phyloP scores from a whole-genome alignment of 2,113 vertebrate species.

The Leptocoma aspasia region DNA sequence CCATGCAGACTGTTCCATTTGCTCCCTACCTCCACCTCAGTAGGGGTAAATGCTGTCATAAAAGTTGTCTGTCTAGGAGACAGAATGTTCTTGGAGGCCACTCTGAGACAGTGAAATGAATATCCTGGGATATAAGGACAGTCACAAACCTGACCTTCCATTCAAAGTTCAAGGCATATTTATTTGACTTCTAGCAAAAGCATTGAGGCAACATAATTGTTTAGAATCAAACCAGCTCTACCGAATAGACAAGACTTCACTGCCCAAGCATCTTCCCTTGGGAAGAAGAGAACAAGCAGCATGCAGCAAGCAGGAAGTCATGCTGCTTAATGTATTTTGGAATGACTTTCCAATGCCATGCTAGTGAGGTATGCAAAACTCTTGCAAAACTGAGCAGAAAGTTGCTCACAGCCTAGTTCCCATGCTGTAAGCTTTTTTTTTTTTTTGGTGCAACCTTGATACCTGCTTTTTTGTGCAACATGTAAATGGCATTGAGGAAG shows the following conservation, averaged over 20 bases:
- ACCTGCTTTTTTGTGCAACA: neutral
- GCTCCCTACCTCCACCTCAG: neutral
- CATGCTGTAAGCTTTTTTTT: neutral
- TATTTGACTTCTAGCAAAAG: neutral
- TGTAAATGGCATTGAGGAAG: neutral
- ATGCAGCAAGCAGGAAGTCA: neutral
- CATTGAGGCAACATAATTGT: neutral
- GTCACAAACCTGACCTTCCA: neutral
- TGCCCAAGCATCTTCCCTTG: neutral
- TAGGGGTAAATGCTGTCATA: neutral
- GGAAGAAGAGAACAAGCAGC: neutral
- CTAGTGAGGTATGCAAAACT: neutral
- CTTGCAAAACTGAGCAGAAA: neutral
- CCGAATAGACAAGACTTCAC: neutral
- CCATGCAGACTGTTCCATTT: neutral
- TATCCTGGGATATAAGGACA: neutral
- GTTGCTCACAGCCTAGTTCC: neutral
- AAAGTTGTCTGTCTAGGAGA: neutral
- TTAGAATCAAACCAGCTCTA: neutral
- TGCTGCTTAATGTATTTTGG: neutral
- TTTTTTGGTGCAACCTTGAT: neutral
- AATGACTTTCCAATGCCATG: neutral
- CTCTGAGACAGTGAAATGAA: neutral
- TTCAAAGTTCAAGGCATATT: neutral
- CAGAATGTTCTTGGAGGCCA: conserved; percentile 33